phyloP scores from a whole-genome alignment of 2,797 vertebrate genomes.

The Pangasius krempfi region DNA sequence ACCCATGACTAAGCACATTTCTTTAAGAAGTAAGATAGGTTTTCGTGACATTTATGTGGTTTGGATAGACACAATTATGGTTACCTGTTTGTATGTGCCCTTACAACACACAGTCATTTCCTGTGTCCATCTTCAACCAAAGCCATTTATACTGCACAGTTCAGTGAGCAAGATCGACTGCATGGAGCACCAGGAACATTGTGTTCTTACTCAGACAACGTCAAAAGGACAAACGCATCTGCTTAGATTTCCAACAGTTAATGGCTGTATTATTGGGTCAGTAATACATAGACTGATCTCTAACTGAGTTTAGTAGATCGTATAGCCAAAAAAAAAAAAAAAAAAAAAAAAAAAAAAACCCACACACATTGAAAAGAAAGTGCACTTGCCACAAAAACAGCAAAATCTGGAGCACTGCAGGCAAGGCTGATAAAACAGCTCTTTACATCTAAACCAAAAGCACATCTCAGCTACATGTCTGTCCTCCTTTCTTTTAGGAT shows the following conservation, averaged over 20 bases:
- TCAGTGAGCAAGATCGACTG: conserved; percentile 13
- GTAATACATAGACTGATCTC: neutral
- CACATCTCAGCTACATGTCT: neutral
- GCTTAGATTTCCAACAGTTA: neutral
- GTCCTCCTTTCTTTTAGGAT: conserved; percentile 12
- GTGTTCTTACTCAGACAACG: conserved; percentile 11
- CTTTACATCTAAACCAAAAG: neutral
- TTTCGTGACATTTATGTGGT: neutral
- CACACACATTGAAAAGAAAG: neutral
- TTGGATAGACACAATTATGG: neutral
- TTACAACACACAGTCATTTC: neutral
- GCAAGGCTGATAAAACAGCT: neutral
- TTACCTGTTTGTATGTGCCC: too few species aligned
- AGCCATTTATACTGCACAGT: conserved; percentile 16
- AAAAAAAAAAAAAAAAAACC: neutral
- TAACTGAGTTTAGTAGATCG: neutral
- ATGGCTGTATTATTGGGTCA: neutral
- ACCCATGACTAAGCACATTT: neutral
- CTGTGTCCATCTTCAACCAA: conserved; percentile 8
- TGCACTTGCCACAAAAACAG: neutral
- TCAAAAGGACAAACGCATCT: conserved; percentile 6
- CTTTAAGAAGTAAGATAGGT: neutral
- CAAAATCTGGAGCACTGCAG: neutral
- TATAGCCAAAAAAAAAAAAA: neutral
- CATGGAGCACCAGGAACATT: conserved; percentile 25